Evolutionary conservation across 2,113 vertebrate species (phyloP).

Genomic region (Petroica traversi): DNA sequence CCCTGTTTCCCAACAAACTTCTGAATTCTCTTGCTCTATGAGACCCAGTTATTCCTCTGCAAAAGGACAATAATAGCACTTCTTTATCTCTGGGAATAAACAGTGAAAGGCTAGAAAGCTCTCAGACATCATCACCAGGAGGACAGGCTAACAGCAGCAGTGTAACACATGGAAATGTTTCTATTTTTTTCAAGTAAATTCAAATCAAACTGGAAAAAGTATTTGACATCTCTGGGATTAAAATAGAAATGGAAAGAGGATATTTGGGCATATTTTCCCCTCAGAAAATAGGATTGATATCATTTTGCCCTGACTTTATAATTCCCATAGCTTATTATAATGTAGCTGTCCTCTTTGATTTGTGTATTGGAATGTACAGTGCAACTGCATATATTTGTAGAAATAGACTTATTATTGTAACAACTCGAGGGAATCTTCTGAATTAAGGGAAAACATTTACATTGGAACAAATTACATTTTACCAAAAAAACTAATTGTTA

Average conservation of each 20-base stretch:
- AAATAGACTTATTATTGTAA: constrained; percentile 72
- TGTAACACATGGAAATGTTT: not conserved
- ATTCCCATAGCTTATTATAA: constrained; percentile 43
- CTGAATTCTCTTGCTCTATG: not conserved
- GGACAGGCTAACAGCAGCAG: not conserved
- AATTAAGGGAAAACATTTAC: constrained; percentile 80
- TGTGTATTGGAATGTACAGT: constrained; percentile 42
- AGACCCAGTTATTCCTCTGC: not conserved
- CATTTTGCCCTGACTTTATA: constrained; percentile 24
- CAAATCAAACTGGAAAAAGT: constrained; percentile 24
- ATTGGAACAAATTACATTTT: constrained; percentile 80
- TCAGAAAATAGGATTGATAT: constrained; percentile 49
- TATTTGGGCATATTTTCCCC: constrained; percentile 30
- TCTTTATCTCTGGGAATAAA: not conserved
- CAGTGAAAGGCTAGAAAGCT: not conserved
- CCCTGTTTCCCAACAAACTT: not conserved
- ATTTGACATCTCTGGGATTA: not conserved
- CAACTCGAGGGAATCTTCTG: constrained; percentile 77
- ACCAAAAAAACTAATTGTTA: constrained; percentile 79
- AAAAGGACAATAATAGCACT: not conserved
- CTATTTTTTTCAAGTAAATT: not conserved
- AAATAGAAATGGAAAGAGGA: constrained; percentile 25
- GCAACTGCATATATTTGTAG: constrained; percentile 54
- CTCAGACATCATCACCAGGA: not conserved
- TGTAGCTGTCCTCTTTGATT: constrained; percentile 60